These are phyloP conservation scores for Daubentonia madagascariensis DNA, from an alignment of 2,113 vertebrate species.

Conservation along the genomic window DNA sequence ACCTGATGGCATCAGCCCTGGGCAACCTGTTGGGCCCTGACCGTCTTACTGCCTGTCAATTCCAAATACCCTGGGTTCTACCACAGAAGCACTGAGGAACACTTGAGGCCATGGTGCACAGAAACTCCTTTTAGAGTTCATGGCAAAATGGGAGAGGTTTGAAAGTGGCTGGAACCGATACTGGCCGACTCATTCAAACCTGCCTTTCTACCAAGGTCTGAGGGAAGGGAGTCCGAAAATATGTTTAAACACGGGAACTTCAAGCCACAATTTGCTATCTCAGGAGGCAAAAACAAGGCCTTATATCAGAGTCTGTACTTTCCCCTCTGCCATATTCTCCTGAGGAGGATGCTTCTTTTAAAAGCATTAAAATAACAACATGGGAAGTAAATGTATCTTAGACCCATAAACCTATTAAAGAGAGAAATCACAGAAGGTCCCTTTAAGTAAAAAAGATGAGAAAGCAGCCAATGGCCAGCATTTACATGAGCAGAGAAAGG, in stretches of 20 bases:
- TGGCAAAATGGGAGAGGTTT: not conserved
- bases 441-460: constrained; percentile 31
- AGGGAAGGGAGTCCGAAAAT: not conserved
- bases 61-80: not conserved
- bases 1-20: not conserved
- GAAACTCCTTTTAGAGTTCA: not conserved
- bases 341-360: not conserved
- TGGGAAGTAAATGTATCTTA: constrained; percentile 59
- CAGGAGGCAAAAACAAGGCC: not conserved
- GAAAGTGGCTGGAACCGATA: not conserved
- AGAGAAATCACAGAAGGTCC: not conserved
- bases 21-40: not conserved
- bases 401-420: constrained; percentile 38
- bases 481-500: constrained; percentile 69
- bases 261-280: not conserved
- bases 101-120: not conserved
- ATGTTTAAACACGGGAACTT: not conserved
- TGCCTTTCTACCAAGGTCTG: not conserved
- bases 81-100: not conserved
- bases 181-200: not conserved
- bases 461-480: not conserved
- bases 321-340: not conserved
- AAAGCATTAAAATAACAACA: constrained; percentile 31
- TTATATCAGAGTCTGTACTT: not conserved
- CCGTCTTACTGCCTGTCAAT: not conserved